Conservation (phyloP, 1,140 invertebrate species). For the Drosophila sproati region DNA sequence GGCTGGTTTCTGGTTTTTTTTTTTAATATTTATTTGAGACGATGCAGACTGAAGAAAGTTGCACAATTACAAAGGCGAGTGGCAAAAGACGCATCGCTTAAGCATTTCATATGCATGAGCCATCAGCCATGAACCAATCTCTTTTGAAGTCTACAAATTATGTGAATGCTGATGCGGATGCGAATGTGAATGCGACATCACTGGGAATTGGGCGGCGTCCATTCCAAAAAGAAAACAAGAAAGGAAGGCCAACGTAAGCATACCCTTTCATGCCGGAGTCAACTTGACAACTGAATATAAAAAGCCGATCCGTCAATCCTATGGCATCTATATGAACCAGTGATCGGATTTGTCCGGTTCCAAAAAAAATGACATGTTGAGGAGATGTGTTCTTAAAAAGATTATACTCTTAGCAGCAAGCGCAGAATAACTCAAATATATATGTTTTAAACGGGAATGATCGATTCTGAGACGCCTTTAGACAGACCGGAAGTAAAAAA, state of each 20-base stretch:
- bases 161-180: slow-evolving; percentile 15
- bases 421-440: too few species aligned
- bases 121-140: slow-evolving; percentile 53
- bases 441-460: too few species aligned
- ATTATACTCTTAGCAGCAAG: too few species aligned
- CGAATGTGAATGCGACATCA: slow-evolving; percentile 8
- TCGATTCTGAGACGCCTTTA: too few species aligned
- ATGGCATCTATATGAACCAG: too few species aligned
- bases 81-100: slow-evolving; percentile 47
- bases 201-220: slow-evolving; percentile 66
- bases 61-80: slow-evolving; percentile 69
- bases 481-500: too few species aligned
- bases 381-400: too few species aligned
- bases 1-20: slow-evolving; percentile 9
- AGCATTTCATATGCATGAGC: slow-evolving; percentile 65
- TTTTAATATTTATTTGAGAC: slow-evolving; percentile 8
- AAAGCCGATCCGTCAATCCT: too few species aligned
- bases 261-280: not conserved
- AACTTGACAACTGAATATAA: too few species aligned
- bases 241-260: not conserved
- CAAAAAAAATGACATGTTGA: too few species aligned
- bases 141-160: slow-evolving; percentile 65
- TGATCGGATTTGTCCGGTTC: too few species aligned
- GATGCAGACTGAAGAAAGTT: slow-evolving; percentile 53
- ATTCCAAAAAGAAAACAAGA: slow-evolving; percentile 19